Evolutionary conservation across 2,888 invertebrate genomes (phyloP), one percentile per base, ranked within the genome.

Genomic region (Ecliptopera silaceata): DNA sequence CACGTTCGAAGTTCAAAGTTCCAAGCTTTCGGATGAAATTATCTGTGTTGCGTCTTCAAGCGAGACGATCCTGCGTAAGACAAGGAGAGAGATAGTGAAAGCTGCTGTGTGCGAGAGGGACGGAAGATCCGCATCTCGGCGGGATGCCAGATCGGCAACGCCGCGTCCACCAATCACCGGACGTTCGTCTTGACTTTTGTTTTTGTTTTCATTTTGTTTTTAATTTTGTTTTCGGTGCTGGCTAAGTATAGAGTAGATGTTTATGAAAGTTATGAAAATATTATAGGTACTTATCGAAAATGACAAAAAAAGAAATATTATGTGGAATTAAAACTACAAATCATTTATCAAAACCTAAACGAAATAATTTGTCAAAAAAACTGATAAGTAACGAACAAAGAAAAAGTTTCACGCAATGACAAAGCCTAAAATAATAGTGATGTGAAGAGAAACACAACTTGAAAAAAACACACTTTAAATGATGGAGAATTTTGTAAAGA

Each of bases 1-100:
- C 78, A 59, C 66, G 68, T 67, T 65, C 81, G 75, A 80, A 66
- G 82, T 87, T 82, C 84, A 77, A 84, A 86, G 79, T 80, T 84
- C 80, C 55, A 71, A 88, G 88, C 86, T 86, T 82, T 79, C 80
- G 83, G 86, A 85, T 85, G 80, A 85, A 86, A 86, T 87, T 85
- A 88, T 90, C 90, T 90, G 86, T 77, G 87, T 86, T 89, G 79
- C 83, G 89, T 88, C 90, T 88, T 87, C 69, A 88, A 89, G 86
- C 88, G 86, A 83, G 79, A 88, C 90, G 82, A 87, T 89, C 86
- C 84, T 88, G 88, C 85, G 82, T 84, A 87, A 68, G 79, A 86
- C 63, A 68, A 80, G 69, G 85, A 84, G 11, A 61, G 68, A 13
- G 0, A 50, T 66, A 74, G 32, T 47, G 48, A 60, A 63, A 61